phyloP scores from a whole-genome alignment of 2,113 vertebrate genomes.

The Nesoenas mayeri region DNA sequence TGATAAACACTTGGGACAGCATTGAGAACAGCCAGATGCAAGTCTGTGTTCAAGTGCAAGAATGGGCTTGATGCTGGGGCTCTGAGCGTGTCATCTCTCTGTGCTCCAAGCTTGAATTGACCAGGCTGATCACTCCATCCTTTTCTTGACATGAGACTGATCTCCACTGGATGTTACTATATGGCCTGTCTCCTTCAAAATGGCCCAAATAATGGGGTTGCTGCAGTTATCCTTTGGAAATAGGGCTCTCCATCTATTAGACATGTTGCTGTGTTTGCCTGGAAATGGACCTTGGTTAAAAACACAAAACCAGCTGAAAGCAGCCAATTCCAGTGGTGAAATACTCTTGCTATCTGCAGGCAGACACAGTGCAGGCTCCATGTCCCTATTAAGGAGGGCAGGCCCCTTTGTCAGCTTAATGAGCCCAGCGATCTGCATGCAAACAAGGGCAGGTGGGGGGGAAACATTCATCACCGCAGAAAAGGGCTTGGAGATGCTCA shows the following conservation, averaged over 20 bases:
- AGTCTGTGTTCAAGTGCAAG: neutral
- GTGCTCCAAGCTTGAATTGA: accelerated
- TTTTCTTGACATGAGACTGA: neutral
- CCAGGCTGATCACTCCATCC: neutral
- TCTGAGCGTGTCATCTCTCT: accelerated
- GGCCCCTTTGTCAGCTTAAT: slow-evolving; percentile 65
- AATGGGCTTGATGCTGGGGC: accelerated
- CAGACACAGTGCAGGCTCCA: neutral
- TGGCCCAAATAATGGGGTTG: neutral
- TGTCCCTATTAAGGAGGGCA: neutral
- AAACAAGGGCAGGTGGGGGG: slow-evolving; percentile 32
- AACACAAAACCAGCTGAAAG: neutral
- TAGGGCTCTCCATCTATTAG: neutral
- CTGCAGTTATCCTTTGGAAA: neutral
- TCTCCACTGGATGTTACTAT: neutral
- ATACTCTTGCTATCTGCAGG: neutral
- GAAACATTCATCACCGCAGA: slow-evolving; percentile 48
- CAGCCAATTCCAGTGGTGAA: neutral
- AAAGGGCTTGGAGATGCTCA: slow-evolving; percentile 46
- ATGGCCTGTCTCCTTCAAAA: neutral
- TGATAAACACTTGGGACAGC: neutral
- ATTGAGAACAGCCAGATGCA: accelerated
- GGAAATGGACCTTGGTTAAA: neutral
- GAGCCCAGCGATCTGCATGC: slow-evolving; percentile 62
- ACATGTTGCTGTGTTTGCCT: accelerated